A percentile compares a stretch with the other conserved stretches of the same genome.
These are phyloP conservation scores for Gandaritis pyraliata DNA, from an alignment of 2,888 invertebrate species.

Conservation along the genomic window DNA sequence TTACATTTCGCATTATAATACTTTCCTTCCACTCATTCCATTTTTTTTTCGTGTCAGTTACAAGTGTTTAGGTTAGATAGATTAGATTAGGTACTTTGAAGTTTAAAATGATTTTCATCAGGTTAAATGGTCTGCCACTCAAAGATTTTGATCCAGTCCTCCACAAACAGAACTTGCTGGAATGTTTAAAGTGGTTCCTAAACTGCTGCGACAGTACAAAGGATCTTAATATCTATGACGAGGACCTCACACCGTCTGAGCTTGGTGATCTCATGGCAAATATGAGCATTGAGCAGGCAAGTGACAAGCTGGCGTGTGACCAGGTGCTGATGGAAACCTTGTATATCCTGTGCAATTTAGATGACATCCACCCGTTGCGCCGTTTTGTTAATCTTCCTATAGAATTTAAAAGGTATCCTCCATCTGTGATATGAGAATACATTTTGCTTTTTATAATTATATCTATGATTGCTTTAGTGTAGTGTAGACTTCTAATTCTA, in stretches of 20 bases:
- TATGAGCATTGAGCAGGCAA: conserved; percentile 36
- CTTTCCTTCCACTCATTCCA: no score
- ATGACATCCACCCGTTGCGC: conserved; percentile 81
- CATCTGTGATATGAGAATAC: no score
- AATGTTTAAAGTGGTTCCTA: conserved; percentile 88
- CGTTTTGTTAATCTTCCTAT: conserved; percentile 77
- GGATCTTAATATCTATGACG: conserved; percentile 23
- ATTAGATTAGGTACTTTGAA: not conserved
- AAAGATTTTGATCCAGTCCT: conserved; percentile 87
- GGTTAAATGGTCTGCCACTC: conserved; percentile 84
- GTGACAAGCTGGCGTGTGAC: conserved; percentile 53
- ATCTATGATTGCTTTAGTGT: no score
- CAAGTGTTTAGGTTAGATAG: no score
- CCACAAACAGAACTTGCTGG: conserved; percentile 88
- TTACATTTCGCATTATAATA: no score
- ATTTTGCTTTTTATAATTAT: no score
- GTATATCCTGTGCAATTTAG: conserved; percentile 87
- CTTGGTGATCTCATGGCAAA: conserved; percentile 27
- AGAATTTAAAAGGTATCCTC: conserved; percentile 73
- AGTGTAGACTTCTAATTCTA: no score
- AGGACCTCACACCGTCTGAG: conserved; percentile 1
- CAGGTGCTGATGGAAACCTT: conserved; percentile 86
- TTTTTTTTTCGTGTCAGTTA: no score
- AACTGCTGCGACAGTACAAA: conserved; percentile 82
- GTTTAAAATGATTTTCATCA: conserved; percentile 55